Percentiles rank a stretch among this genome's conserved stretches.
Evolutionary conservation across 2,113 vertebrate genomes (phyloP).

Genomic region (Upupa epops): DNA sequence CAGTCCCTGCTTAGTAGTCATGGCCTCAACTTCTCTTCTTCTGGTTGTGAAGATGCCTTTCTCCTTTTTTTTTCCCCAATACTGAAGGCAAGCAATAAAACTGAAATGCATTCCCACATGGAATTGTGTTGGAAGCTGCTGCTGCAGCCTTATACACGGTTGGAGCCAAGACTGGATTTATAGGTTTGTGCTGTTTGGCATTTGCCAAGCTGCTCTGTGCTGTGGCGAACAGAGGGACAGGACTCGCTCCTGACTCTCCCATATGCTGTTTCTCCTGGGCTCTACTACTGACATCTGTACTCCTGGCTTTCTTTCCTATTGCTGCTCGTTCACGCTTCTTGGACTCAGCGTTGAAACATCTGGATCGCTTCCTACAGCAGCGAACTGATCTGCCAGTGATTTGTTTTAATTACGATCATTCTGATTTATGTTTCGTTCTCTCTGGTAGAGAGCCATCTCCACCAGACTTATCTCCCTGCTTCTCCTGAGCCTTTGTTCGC

Average conservation of each 20-base stretch:
- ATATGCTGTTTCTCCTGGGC: not conserved
- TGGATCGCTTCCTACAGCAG: not conserved
- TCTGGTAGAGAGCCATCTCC: not conserved
- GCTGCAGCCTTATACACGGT: not conserved
- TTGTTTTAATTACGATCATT: not conserved
- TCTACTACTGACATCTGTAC: not conserved
- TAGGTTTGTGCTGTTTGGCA: accelerated
- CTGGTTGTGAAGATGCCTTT: not conserved
- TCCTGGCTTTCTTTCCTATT: not conserved
- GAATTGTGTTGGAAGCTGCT: not conserved
- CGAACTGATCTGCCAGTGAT: not conserved
- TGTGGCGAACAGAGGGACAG: not conserved
- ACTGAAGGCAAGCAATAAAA: not conserved
- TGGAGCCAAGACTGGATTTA: not conserved
- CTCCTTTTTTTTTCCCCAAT: not conserved
- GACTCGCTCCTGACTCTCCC: not conserved
- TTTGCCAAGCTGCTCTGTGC: not conserved
- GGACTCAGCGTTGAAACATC: not conserved
- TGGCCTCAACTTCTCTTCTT: not conserved
- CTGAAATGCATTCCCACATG: not conserved
- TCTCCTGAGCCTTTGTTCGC: not conserved
- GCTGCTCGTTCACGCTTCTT: not conserved
- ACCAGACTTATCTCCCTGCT: not conserved
- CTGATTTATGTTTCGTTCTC: not conserved
- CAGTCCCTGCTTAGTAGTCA: not conserved